phyloP scores from a whole-genome alignment of 2,797 vertebrate genomes.

The Cirrhinus mrigala region DNA sequence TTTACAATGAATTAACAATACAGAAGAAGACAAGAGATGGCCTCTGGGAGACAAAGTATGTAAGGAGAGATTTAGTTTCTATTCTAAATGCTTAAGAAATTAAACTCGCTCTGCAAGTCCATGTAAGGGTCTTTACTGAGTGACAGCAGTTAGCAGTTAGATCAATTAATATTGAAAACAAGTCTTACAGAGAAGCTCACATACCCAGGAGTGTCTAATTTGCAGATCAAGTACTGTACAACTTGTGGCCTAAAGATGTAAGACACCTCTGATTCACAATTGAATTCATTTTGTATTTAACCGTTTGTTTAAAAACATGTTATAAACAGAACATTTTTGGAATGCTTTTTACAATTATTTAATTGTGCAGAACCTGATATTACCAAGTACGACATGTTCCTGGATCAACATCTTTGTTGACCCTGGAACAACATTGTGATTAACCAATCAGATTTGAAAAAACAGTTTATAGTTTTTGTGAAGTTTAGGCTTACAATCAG shows the following conservation, averaged over 20 bases:
- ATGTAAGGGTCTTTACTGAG: neutral
- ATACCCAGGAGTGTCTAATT: neutral
- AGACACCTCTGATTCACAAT: neutral
- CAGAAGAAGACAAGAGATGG: slow-evolving; percentile 25
- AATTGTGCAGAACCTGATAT: too few species aligned
- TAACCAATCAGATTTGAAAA: too few species aligned
- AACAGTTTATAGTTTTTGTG: too few species aligned
- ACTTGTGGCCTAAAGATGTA: neutral
- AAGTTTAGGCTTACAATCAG: too few species aligned
- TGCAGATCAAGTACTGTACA: neutral
- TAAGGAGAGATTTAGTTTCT: slow-evolving; percentile 14
- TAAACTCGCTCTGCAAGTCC: neutral
- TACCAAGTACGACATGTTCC: too few species aligned
- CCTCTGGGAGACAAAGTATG: slow-evolving; percentile 8
- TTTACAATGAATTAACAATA: slow-evolving; percentile 40
- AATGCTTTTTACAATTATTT: neutral
- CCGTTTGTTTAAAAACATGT: neutral
- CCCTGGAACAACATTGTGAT: too few species aligned
- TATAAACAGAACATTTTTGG: neutral
- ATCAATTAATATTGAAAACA: neutral
- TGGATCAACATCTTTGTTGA: too few species aligned
- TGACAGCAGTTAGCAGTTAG: neutral
- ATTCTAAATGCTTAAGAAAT: slow-evolving; percentile 11
- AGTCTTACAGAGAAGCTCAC: neutral
- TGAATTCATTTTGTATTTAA: neutral